Evolutionary conservation across 2,113 vertebrate genomes (phyloP).

Genomic region (Clupea harengus): DNA sequence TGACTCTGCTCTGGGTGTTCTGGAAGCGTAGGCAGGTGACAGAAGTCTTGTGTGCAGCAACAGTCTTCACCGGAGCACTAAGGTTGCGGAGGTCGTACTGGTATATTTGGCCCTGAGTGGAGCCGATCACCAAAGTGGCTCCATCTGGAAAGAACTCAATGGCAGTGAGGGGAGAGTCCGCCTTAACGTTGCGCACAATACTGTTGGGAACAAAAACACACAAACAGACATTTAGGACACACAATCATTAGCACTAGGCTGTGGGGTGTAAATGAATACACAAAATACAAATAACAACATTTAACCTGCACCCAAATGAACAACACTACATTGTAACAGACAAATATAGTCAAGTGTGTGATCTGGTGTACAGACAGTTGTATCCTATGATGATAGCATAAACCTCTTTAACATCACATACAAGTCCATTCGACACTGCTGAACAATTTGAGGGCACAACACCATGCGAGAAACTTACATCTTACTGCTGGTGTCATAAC

Average conservation of each 20-base stretch:
- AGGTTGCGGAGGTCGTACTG: conserved; percentile 93
- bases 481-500: conserved; percentile 93
- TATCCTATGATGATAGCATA: too few relatives aligned
- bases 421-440: background rate
- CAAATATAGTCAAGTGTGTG: too few relatives aligned
- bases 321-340: too few relatives aligned
- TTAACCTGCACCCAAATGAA: too few relatives aligned
- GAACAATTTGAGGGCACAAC: background rate
- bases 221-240: background rate
- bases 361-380: background rate
- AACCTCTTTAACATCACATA: too few relatives aligned
- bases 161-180: conserved; percentile 86
- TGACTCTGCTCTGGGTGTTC: conserved; percentile 70
- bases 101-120: conserved; percentile 89
- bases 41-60: conserved; percentile 88
- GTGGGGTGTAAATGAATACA: background rate
- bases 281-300: too few relatives aligned
- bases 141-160: conserved; percentile 92
- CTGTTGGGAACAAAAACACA: conserved; percentile 48
- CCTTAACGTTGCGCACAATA: conserved; percentile 80
- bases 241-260: background rate
- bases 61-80: conserved; percentile 80
- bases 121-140: conserved; percentile 85
- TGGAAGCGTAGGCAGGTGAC: conserved; percentile 91
- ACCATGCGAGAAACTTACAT: conserved; percentile 75